Conservation (phyloP, 2,888 invertebrate species). For the Drosophila paranaensis region DNA sequence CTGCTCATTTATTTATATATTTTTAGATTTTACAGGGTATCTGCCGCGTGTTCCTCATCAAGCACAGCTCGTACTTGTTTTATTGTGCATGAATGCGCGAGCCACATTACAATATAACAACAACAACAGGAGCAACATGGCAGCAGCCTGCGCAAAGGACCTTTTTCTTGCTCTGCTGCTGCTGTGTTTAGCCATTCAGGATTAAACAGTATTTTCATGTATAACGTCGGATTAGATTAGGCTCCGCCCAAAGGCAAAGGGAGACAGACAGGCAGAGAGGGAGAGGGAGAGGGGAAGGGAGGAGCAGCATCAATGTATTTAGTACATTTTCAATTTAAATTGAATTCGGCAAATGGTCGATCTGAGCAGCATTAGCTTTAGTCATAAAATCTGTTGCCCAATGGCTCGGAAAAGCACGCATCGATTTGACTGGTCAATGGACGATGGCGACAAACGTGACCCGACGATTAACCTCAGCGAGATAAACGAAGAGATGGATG, state of each 20-base stretch:
- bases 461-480: conserved; percentile 22
- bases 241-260: conserved; percentile 8
- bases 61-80: neutral
- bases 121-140: conserved; percentile 6
- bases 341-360: conserved; percentile 33
- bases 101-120: conserved; percentile 21
- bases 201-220: conserved; percentile 53
- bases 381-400: conserved; percentile 43
- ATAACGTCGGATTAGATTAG: conserved; percentile 50
- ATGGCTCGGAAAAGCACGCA: conserved; percentile 63
- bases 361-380: conserved; percentile 29
- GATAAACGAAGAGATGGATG: neutral
- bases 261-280: neutral
- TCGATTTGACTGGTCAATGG: conserved; percentile 43
- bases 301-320: conserved; percentile 12
- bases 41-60: neutral
- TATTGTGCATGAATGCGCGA: conserved; percentile 13
- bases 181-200: conserved; percentile 45
- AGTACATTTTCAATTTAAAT: conserved; percentile 40
- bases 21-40: neutral
- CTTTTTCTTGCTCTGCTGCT: conserved; percentile 25
- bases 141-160: conserved; percentile 13
- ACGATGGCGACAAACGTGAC: conserved; percentile 15
- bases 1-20: neutral
- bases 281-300: too few relatives aligned